These are phyloP conservation scores for Sula dactylatra DNA, from an alignment of 2,113 vertebrate species.

Conservation along the genomic window DNA sequence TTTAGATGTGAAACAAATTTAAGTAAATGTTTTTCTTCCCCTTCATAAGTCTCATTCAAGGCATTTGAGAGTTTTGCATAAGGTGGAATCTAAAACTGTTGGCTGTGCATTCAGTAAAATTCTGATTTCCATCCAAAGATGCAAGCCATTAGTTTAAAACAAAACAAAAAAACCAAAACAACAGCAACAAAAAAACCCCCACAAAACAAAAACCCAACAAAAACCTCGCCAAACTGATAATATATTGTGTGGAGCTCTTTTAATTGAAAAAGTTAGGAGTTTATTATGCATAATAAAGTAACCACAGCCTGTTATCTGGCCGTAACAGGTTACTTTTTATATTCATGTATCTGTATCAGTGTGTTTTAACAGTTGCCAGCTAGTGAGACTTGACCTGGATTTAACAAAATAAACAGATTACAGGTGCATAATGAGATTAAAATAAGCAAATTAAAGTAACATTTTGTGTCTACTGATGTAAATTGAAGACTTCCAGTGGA, in stretches of 20 bases:
- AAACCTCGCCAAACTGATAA: background rate
- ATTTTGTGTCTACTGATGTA: background rate
- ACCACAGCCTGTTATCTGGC: background rate
- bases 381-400: background rate
- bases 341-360: background rate
- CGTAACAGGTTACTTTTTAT: background rate
- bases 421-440: background rate
- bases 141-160: background rate
- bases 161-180: background rate
- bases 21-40: background rate
- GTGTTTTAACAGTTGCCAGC: background rate
- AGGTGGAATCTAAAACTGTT: background rate
- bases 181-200: background rate
- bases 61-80: background rate
- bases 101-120: background rate
- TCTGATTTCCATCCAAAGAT: background rate
- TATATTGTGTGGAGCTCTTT: background rate
- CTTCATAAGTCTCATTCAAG: background rate
- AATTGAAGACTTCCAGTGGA: background rate
- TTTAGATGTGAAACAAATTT: background rate
- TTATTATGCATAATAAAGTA: background rate
- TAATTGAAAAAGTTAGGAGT: background rate
- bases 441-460: background rate
- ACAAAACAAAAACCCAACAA: background rate
- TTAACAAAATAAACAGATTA: constrained; percentile 10